Percentiles rank a stretch among this genome's conserved stretches.
Conservation (phyloP, 2,113 vertebrate species). For the Canis aureus region DNA sequence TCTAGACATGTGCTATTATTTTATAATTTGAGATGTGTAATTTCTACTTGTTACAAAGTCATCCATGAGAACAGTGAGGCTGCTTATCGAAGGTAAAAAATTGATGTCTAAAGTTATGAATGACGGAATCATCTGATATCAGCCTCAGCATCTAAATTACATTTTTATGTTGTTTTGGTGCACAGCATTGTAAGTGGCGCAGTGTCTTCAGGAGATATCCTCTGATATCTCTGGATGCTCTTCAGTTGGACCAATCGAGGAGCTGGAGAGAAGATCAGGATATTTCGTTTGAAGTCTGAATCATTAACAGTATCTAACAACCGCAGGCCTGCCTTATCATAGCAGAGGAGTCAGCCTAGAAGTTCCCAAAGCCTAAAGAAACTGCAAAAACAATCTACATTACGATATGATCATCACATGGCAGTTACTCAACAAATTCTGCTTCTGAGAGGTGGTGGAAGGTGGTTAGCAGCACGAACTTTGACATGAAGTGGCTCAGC, state of each 20-base stretch:
- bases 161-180: not conserved
- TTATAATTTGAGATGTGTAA: not conserved
- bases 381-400: constrained; percentile 49
- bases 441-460: not conserved
- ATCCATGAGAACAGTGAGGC: not conserved
- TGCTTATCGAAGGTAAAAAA: constrained; percentile 25
- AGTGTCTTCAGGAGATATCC: not conserved
- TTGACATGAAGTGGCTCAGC: not conserved
- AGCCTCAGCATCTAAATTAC: not conserved
- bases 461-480: not conserved
- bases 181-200: not conserved
- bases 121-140: not conserved
- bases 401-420: constrained; percentile 59
- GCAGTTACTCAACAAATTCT: constrained; percentile 37
- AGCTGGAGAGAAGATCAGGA: not conserved
- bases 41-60: not conserved
- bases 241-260: constrained; percentile 44
- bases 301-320: constrained; percentile 67
- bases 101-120: not conserved
- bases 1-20: not conserved
- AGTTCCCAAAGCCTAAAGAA: not conserved
- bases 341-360: constrained; percentile 40
- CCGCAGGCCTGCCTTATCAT: constrained; percentile 72
- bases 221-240: not conserved
- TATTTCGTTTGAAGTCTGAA: constrained; percentile 41